Conservation (phyloP, 2,888 invertebrate species). For the Drosophila kuntzei region DNA sequence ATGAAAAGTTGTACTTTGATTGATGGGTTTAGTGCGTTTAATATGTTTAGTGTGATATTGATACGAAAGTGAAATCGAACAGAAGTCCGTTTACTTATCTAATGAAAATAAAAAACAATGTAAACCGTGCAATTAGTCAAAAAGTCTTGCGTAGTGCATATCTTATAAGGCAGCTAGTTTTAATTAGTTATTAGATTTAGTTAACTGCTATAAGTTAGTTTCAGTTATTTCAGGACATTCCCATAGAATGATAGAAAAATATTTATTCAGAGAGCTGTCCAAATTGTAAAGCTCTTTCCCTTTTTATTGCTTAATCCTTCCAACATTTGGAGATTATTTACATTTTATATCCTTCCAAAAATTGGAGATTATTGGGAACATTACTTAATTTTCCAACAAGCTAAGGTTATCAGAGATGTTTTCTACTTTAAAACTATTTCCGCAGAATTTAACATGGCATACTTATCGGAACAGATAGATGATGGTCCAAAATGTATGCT, state of each 20-base stretch:
- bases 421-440: not conserved
- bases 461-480: not conserved
- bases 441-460: not conserved
- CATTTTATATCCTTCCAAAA: constrained; percentile 23
- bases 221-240: constrained; percentile 36
- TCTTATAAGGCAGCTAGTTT: constrained; percentile 58
- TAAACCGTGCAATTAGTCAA: constrained; percentile 78
- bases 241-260: constrained; percentile 7
- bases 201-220: constrained; percentile 34
- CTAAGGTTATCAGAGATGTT: not conserved
- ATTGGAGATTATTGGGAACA: constrained; percentile 4
- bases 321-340: constrained; percentile 20
- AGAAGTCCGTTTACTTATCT: constrained; percentile 25
- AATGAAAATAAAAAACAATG: constrained; percentile 27
- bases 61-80: constrained; percentile 4
- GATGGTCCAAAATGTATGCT: not conserved
- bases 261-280: constrained; percentile 14
- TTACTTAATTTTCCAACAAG: constrained; percentile 11
- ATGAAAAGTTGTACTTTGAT: no score
- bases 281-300: constrained; percentile 10
- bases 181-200: constrained; percentile 50
- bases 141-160: constrained; percentile 72
- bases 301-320: constrained; percentile 15
- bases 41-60: not conserved
- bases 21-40: no score